Percentiles rank a stretch among this genome's conserved stretches.
These are phyloP conservation scores for Dolomedes plantarius DNA, from an alignment of 2,888 invertebrate genomes.

Conservation along the genomic window DNA sequence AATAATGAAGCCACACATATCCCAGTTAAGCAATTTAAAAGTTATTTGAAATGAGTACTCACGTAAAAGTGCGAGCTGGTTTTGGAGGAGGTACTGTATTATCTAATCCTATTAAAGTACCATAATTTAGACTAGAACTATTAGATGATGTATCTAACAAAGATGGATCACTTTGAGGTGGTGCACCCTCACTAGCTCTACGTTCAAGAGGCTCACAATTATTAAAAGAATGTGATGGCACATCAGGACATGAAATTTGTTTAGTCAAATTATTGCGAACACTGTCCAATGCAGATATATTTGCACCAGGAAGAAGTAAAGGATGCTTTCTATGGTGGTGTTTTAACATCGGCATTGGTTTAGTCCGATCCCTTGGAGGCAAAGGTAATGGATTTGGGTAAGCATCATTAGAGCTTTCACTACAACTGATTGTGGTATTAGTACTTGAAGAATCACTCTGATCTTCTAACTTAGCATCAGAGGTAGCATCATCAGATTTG, in stretches of 20 bases:
- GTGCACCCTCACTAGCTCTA: constrained; percentile 54
- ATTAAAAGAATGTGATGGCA: constrained; percentile 56
- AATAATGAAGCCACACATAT: too few species aligned
- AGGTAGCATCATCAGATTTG: constrained; percentile 15
- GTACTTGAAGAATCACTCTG: constrained; percentile 60
- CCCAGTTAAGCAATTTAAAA: too few species aligned
- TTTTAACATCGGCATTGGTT: constrained; percentile 81
- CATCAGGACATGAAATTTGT: constrained; percentile 72
- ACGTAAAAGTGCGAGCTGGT: constrained; percentile 64
- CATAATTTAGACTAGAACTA: constrained; percentile 60
- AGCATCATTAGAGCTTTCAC: constrained; percentile 72
- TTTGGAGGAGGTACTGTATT: constrained; percentile 62
- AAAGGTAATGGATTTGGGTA: constrained; percentile 84
- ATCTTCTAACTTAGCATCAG: constrained; percentile 34
- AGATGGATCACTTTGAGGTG: constrained; percentile 20
- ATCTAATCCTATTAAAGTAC: constrained; percentile 29
- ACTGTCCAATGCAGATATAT: constrained; percentile 21
- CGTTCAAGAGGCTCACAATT: constrained; percentile 26
- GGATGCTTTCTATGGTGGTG: constrained; percentile 89
- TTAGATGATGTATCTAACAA: constrained; percentile 23
- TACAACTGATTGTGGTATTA: constrained; percentile 57
- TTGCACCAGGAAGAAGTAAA: constrained; percentile 82
- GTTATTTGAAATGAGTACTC: too few species aligned
- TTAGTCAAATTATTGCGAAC: constrained; percentile 65
- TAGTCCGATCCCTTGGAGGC: constrained; percentile 85